A percentile compares a stretch with the other conserved stretches of the same genome.
These are phyloP conservation scores for Sparidentex hasta DNA, from an alignment of 2,797 vertebrate species.

Conservation along the genomic window DNA sequence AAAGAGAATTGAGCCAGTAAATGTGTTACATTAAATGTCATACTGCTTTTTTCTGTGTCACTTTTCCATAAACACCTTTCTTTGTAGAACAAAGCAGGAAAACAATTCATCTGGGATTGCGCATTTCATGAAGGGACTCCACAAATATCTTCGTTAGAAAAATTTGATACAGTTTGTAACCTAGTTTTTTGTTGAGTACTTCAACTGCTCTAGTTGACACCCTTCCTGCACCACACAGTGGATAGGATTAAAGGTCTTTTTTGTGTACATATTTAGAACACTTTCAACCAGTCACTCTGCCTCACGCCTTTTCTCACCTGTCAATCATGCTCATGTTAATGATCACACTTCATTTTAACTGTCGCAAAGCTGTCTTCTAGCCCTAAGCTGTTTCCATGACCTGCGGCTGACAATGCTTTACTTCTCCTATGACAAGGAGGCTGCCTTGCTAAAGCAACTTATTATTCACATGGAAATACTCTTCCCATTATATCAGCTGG, in stretches of 20 bases:
- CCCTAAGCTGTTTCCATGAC: constrained; percentile 46
- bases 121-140: constrained; percentile 7
- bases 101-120: neutral
- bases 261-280: constrained; percentile 39
- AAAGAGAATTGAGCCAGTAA: neutral
- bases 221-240: neutral
- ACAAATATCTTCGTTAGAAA: constrained; percentile 31
- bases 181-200: constrained; percentile 31
- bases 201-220: constrained; percentile 16
- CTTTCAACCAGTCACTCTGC: constrained; percentile 33
- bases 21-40: neutral
- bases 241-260: constrained; percentile 23
- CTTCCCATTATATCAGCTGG: neutral
- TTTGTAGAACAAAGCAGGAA: constrained; percentile 2
- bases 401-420: constrained; percentile 28
- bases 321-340: constrained; percentile 53
- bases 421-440: constrained; percentile 11
- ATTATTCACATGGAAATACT: constrained; percentile 1
- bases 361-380: constrained; percentile 18
- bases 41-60: neutral
- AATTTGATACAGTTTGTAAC: constrained; percentile 22
- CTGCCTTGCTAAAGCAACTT: constrained; percentile 16
- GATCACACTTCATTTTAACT: constrained; percentile 48
- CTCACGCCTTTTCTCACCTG: constrained; percentile 44
- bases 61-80: neutral